phyloP scores from a whole-genome alignment of 2,888 invertebrate genomes.

The Itoplectis maculator region DNA sequence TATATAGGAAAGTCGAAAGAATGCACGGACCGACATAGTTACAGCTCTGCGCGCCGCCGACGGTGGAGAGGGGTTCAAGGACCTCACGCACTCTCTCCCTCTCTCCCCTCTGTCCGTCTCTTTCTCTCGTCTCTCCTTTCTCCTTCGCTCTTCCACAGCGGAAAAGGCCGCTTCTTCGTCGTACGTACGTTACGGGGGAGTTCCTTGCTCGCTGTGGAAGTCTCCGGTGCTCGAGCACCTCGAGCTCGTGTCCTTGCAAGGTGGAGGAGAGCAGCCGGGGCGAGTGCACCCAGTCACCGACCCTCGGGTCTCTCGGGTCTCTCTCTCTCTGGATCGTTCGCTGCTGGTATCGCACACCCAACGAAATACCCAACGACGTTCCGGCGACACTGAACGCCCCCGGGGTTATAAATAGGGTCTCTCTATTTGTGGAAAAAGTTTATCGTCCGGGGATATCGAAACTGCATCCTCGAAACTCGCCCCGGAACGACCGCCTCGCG shows the following conservation, averaged over 20 bases:
- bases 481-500: slow-evolving; percentile 4
- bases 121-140: slow-evolving; percentile 31
- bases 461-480: slow-evolving; percentile 26
- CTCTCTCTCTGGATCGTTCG: slow-evolving; percentile 20
- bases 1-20: slow-evolving; percentile 46
- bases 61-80: slow-evolving; percentile 68
- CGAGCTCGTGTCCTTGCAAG: slow-evolving; percentile 79
- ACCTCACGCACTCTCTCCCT: slow-evolving; percentile 65
- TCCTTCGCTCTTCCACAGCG: slow-evolving; percentile 35
- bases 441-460: slow-evolving; percentile 42
- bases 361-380: neutral
- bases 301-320: slow-evolving; percentile 61
- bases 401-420: slow-evolving; percentile 59
- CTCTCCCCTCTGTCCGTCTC: slow-evolving; percentile 23
- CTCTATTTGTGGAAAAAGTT: slow-evolving; percentile 59
- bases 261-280: slow-evolving; percentile 69
- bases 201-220: slow-evolving; percentile 41
- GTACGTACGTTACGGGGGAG: slow-evolving; percentile 58
- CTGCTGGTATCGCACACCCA: slow-evolving; percentile 25
- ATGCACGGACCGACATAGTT: slow-evolving; percentile 50
- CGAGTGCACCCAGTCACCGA: slow-evolving; percentile 65
- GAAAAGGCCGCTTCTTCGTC: slow-evolving; percentile 69
- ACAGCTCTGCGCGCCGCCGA: slow-evolving; percentile 35
- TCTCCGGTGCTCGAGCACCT: neutral
- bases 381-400: slow-evolving; percentile 12